Base-by-base conservation (phyloP, 2,797 vertebrate genomes). In the Microctenopoma steveboyesi region DNA sequence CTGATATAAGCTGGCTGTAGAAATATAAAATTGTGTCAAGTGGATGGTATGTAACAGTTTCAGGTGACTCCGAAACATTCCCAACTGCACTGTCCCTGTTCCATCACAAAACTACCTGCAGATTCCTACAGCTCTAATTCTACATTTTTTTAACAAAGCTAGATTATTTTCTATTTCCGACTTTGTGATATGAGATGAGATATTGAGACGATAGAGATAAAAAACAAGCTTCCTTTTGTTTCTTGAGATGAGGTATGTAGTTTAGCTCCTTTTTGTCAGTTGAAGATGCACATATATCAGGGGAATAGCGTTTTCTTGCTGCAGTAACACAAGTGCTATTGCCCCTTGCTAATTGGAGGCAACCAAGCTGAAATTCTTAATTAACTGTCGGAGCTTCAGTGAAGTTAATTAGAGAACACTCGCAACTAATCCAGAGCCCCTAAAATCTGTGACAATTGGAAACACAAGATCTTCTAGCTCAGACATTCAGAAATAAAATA, bases 321-420 rank as follows among this genome's bases (percentile, higher is more conserved):
- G 85, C 86, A 86, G 83, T 78, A 92, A 91, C 86, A 88, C 82
- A 79, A 89, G 88, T 82, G 80, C 86, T 74, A 84, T 84, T 92
- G 91, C 87, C 86, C 92, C 85, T 87, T 89, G 74, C 88, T 95
- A 96, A 95, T 91, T 95, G 93, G 94, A 94, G 88, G 85, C 91
- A 95, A 76, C 90, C 91, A 90, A 95, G 92, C 92, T 92, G 92
- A 94, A 96, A 95, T 92, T 90, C 90, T 95, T 94, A 95, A 95
- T 96, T 94, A 96, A 94, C 88, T 92, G 93, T 92, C 92, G 89
- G 93, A 92, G 89, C 83, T 55, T 90, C 84, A 86, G 92, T 94
- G 92, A 94, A 95, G 92, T 94, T 95, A 92, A 95, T 95, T 94
- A 96, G 91, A 90, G 91, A 94, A 93, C 78, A 89, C 91, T 93